Base-by-base conservation (phyloP, 2,113 vertebrate genomes). In the Mesoclemmys tuberculata region DNA sequence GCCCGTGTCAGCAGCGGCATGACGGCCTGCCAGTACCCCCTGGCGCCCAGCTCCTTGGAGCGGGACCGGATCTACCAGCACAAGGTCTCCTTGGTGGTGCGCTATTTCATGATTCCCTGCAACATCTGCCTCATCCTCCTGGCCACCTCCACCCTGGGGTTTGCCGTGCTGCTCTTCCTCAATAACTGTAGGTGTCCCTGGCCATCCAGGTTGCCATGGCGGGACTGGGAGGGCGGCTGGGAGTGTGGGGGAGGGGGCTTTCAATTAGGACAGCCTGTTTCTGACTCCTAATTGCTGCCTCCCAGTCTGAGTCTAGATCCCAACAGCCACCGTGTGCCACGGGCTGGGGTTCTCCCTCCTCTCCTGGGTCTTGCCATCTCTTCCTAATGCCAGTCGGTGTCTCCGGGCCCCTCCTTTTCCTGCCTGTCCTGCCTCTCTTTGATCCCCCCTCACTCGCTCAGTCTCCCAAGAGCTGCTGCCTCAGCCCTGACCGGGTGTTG, bases 81-180 rank as follows among this genome's bases (percentile, higher is more conserved):
- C 94, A 99, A 99, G 95, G 99, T 99, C 90, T 99, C 99, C 55
- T 91, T 99, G 98, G 99, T 99, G 93, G 99, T 99, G 89, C 99
- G 99, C 0, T 99, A 99, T 94, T 99, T 99, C 97, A 99, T 99
- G 99, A 99, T 99, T 94, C 99, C 99, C 3, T 99, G 99, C 98
- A 99, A 99, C 98, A 99, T 99, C 97, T 99, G 99, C 97, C 98
- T 99, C 95, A 99, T 99, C 97, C 99, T 99, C 93, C 97, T 99
- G 98, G 99, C 99, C 95, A 99, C 98, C 2, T 99, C 99, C 13
- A 99, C 99, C 0, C 98, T 99, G 96, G 99, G 99, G 85, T 99
- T 99, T 46, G 99, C 99, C 0, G 99, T 99, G 82, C 98, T 99
- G 64, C 99, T 99, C 85, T 99, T 99, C 98, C 99, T 99, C 98